Conservation (phyloP, 2,797 vertebrate genomes). For the Acrossocheilus fasciatus region DNA sequence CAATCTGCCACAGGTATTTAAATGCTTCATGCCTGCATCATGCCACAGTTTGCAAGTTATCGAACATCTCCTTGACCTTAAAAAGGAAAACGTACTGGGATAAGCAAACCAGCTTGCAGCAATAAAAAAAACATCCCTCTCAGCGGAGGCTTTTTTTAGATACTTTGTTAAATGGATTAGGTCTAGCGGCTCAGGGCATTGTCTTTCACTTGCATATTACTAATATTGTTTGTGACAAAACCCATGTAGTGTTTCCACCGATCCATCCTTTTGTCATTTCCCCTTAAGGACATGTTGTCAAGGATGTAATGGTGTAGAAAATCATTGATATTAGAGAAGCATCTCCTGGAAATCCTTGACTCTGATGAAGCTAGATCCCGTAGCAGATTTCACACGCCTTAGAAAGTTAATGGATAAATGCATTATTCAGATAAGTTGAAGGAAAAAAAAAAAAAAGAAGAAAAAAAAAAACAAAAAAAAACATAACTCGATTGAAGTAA, state of each 20-base stretch:
- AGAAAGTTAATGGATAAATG: constrained; percentile 39
- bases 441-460: background rate
- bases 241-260: background rate
- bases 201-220: constrained; percentile 19
- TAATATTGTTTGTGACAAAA: constrained; percentile 32
- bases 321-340: constrained; percentile 38
- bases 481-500: constrained; percentile 46
- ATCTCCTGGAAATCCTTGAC: constrained; percentile 27
- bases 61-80: constrained; percentile 37
- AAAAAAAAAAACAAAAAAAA: background rate
- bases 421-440: constrained; percentile 38
- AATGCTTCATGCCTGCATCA: constrained; percentile 54
- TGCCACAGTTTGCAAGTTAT: constrained; percentile 14
- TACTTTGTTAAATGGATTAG: constrained; percentile 40
- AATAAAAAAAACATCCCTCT: constrained; percentile 15
- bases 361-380: constrained; percentile 34
- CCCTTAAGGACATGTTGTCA: constrained; percentile 32
- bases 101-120: background rate
- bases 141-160: background rate
- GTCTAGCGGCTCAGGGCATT: background rate
- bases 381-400: constrained; percentile 14
- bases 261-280: constrained; percentile 37
- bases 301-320: constrained; percentile 45
- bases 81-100: background rate
- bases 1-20: constrained; percentile 55